Conservation (phyloP, 2,888 invertebrate species). For the Apamea anceps region DNA sequence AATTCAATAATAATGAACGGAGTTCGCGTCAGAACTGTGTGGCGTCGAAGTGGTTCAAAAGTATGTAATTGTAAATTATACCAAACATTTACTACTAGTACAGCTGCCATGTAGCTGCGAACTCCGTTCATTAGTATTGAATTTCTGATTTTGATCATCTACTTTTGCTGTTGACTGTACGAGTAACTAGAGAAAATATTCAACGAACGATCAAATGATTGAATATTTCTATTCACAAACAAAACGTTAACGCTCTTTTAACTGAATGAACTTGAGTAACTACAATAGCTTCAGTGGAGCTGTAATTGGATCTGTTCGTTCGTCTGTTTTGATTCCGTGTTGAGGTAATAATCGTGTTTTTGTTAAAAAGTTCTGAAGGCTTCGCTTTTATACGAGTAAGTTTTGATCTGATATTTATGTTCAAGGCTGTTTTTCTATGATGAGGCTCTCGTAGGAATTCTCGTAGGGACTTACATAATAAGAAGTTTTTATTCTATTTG, state of each 20-base stretch:
- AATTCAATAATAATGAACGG: too few species aligned
- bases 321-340: constrained; percentile 47
- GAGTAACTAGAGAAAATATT: constrained; percentile 53
- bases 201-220: constrained; percentile 44
- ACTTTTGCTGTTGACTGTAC: too few species aligned
- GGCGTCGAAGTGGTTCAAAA: too few species aligned
- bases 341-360: constrained; percentile 38
- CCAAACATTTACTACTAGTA: too few species aligned
- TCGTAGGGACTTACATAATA: too few species aligned
- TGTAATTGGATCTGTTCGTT: constrained; percentile 57
- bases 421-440: constrained; percentile 12
- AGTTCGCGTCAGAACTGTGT: too few species aligned
- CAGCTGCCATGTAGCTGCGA: too few species aligned
- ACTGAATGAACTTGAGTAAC: constrained; percentile 65
- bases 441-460: too few species aligned
- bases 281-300: constrained; percentile 63
- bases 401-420: constrained; percentile 12
- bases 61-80: too few species aligned
- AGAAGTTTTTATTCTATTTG: too few species aligned
- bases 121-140: too few species aligned
- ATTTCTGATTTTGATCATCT: too few species aligned
- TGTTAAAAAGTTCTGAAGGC: constrained; percentile 35
- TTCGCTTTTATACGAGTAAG: constrained; percentile 1
- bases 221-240: constrained; percentile 57
- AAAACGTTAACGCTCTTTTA: constrained; percentile 61